phyloP scores from a whole-genome alignment of 2,888 invertebrate species.

The Lucinisca nassula region DNA sequence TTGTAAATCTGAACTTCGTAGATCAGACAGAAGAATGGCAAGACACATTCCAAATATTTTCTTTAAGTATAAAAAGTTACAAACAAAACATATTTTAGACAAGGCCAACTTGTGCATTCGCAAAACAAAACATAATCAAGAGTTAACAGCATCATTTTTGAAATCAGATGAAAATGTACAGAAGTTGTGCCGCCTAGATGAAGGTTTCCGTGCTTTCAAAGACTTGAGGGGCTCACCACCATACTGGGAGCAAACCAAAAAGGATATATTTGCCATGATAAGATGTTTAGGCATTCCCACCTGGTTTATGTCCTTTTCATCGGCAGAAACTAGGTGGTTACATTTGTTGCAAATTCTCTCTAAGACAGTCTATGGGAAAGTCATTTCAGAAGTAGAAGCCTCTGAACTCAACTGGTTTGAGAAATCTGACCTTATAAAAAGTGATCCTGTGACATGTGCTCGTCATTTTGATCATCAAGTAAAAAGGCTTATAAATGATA shows the following conservation, averaged over 20 bases:
- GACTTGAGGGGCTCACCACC: constrained; percentile 44
- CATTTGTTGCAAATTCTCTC: constrained; percentile 1
- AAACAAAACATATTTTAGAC: constrained; percentile 46
- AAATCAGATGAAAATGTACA: constrained; percentile 2
- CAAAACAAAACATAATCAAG: constrained; percentile 29
- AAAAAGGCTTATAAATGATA: neutral
- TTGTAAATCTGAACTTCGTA: constrained; percentile 44
- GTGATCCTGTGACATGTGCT: constrained; percentile 64
- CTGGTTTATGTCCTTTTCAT: constrained; percentile 25
- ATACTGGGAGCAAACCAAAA: constrained; percentile 30
- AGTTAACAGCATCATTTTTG: constrained; percentile 36
- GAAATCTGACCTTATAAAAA: constrained; percentile 17
- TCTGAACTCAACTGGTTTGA: constrained; percentile 8
- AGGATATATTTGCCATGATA: constrained; percentile 45
- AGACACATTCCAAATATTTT: constrained; percentile 44
- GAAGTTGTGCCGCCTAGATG: constrained; percentile 26
- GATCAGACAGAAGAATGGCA: constrained; percentile 20
- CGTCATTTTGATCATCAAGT: constrained; percentile 51
- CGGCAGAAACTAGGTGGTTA: constrained; percentile 18
- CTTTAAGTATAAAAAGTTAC: constrained; percentile 48
- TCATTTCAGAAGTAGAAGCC: neutral
- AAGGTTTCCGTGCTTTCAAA: constrained; percentile 34
- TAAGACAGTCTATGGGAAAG: neutral
- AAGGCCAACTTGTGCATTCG: constrained; percentile 28
- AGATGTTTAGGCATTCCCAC: constrained; percentile 39